These are phyloP conservation scores for Atta colombica DNA, from an alignment of 1,140 invertebrate species.

Conservation along the genomic window DNA sequence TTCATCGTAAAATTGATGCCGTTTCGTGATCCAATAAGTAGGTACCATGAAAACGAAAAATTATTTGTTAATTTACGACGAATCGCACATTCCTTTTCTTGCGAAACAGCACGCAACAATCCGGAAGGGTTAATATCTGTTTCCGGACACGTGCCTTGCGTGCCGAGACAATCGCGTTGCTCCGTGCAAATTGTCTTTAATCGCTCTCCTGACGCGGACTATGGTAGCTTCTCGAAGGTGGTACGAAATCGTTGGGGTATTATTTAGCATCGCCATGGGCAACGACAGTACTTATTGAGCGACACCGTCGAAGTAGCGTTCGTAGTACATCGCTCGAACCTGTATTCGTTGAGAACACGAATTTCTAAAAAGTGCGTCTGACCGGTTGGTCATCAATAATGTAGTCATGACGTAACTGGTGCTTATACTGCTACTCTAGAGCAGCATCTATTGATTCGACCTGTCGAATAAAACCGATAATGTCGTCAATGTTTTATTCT, in stretches of 20 bases:
- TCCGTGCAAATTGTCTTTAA: conserved; percentile 60
- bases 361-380: not conserved
- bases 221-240: conserved; percentile 74
- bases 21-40: not conserved
- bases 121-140: conserved; percentile 50
- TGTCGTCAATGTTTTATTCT: conserved; percentile 24
- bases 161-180: conserved; percentile 43
- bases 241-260: conserved; percentile 69
- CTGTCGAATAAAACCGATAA: not conserved
- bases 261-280: conserved; percentile 80
- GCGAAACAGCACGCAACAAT: conserved; percentile 26
- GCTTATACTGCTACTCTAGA: not conserved
- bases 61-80: conserved; percentile 24
- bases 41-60: not conserved
- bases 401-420: not conserved
- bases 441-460: conserved; percentile 14
- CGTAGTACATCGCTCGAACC: conserved; percentile 22
- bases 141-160: conserved; percentile 56
- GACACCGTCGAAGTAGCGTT: conserved; percentile 65
- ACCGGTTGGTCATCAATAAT: conserved; percentile 8
- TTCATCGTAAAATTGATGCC: not conserved
- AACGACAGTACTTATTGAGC: conserved; percentile 78
- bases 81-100: conserved; percentile 6
- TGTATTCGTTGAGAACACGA: not conserved
- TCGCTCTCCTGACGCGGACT: conserved; percentile 49